phyloP scores from a whole-genome alignment of 2,113 vertebrate species.

The Aptenodytes forsteri region DNA sequence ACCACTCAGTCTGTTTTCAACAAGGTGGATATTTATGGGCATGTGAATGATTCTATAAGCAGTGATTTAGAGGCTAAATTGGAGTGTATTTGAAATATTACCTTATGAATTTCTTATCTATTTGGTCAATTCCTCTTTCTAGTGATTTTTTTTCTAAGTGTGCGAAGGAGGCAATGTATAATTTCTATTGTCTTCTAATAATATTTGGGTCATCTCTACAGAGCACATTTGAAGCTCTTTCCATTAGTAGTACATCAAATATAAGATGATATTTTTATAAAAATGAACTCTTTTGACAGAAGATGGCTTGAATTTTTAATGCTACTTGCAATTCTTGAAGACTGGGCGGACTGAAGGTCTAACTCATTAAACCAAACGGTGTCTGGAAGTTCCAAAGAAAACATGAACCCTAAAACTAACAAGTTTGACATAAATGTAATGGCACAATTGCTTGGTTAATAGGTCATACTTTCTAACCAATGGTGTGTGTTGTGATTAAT shows the following conservation, averaged over 20 bases:
- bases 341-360: not conserved
- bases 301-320: not conserved
- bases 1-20: not conserved
- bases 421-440: not conserved
- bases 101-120: not conserved
- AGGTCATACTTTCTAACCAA: not conserved
- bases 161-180: not conserved
- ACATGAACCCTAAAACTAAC: not conserved
- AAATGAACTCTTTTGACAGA: not conserved
- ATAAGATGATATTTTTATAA: not conserved
- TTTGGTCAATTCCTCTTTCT: not conserved
- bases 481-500: not conserved
- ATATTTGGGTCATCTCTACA: not conserved
- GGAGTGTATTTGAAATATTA: not conserved
- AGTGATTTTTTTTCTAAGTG: not conserved
- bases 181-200: not conserved
- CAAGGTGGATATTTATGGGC: not conserved
- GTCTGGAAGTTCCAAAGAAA: not conserved
- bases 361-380: not conserved
- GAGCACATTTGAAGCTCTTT: not conserved
- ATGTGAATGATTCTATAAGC: not conserved
- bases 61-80: not conserved
- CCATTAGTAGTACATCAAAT: not conserved
- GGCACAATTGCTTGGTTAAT: constrained; percentile 10
- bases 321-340: not conserved